A percentile compares a stretch with the other conserved stretches of the same genome.
These are phyloP conservation scores for Julus scandinavius DNA, from an alignment of 2,888 invertebrate genomes.

Conservation along the genomic window DNA sequence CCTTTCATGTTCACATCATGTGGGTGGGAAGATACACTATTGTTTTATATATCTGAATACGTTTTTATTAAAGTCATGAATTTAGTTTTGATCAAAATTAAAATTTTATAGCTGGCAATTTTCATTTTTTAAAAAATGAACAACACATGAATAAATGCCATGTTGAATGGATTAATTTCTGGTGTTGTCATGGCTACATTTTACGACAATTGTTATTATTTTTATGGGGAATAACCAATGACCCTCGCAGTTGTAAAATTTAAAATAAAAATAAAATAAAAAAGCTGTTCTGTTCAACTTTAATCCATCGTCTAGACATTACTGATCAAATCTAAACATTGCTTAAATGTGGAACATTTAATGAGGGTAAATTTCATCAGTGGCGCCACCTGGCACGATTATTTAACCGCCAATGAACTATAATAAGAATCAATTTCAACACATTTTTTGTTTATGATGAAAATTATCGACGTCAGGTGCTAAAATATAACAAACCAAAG, in stretches of 20 bases:
- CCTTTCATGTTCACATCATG: neutral
- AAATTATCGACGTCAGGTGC: too few species aligned
- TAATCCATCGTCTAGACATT: neutral
- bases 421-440: too few species aligned
- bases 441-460: too few species aligned
- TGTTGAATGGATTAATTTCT: too few species aligned
- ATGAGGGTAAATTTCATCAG: neutral
- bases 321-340: neutral
- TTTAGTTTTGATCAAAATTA: too few species aligned
- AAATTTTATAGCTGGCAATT: too few species aligned
- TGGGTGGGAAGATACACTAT: neutral
- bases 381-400: neutral
- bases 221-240: neutral
- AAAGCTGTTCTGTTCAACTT: neutral
- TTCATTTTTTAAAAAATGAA: too few species aligned
- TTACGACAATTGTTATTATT: neutral
- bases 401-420: too few species aligned
- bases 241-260: neutral
- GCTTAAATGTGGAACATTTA: neutral
- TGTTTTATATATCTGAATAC: neutral
- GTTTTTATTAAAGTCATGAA: too few species aligned
- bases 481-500: too few species aligned
- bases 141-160: too few species aligned
- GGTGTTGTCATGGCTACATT: neutral
- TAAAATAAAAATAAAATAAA: neutral